Evolutionary conservation across 2,113 vertebrate genomes (phyloP).

Genomic region (Symphodus melops): DNA sequence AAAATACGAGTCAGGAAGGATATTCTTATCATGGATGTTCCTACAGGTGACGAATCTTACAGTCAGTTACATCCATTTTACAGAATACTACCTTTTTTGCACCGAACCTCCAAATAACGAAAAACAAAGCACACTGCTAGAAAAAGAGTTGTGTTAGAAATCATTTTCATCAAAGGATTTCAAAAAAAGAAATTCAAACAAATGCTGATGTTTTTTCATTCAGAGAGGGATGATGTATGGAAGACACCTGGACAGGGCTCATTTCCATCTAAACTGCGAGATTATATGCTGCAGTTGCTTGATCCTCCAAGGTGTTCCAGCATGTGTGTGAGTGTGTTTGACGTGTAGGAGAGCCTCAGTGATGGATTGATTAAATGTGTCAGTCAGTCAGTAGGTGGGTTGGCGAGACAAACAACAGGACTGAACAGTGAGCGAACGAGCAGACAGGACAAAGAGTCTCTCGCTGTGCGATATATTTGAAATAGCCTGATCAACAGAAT

Average conservation of each 20-base stretch:
- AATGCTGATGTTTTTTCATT: conserved; percentile 32
- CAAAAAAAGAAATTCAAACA: conserved; percentile 10
- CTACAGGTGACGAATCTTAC: not conserved
- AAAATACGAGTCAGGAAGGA: too few species aligned
- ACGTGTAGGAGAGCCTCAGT: conserved; percentile 20
- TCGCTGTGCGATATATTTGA: conserved; percentile 17
- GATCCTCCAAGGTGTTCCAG: conserved; percentile 11
- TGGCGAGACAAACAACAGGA: conserved; percentile 20
- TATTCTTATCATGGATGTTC: too few species aligned
- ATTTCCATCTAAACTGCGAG: conserved; percentile 67
- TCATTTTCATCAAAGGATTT: conserved; percentile 40
- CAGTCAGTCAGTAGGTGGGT: conserved; percentile 55
- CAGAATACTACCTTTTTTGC: conserved; percentile 19
- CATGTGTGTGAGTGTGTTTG: conserved; percentile 13
- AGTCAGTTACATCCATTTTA: conserved; percentile 11
- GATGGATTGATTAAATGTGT: conserved; percentile 68
- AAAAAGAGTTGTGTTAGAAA: conserved; percentile 42
- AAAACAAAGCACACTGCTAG: not conserved
- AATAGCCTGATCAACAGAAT: conserved; percentile 20
- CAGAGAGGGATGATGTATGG: conserved; percentile 17
- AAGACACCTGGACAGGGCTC: conserved; percentile 47
- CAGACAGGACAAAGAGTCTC: conserved; percentile 14
- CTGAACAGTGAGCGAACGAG: not conserved
- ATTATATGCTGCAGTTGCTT: conserved; percentile 52
- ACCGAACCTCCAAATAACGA: not conserved